Percentiles rank a stretch among this genome's conserved stretches.
phyloP scores from a whole-genome alignment of 2,888 invertebrate species.

The Orthosia incerta region DNA sequence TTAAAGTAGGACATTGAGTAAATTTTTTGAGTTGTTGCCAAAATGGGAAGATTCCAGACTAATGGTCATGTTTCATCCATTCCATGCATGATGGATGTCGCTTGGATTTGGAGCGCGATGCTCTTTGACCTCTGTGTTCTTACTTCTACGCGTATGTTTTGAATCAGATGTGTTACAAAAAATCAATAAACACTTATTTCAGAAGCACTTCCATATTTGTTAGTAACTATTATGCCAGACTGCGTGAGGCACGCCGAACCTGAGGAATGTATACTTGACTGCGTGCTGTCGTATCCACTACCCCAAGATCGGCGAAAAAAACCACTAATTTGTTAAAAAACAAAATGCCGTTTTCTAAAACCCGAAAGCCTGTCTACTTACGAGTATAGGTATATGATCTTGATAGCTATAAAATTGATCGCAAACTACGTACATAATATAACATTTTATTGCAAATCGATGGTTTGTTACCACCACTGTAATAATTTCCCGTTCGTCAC shows the following conservation, averaged over 20 bases:
- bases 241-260: too few species aligned
- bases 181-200: too few species aligned
- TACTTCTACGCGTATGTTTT: too few species aligned
- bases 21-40: conserved; percentile 42
- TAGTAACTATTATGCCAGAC: too few species aligned
- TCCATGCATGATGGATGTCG: not conserved
- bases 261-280: too few species aligned
- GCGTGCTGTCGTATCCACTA: too few species aligned
- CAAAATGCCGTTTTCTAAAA: not conserved
- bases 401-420: not conserved
- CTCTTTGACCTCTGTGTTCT: not conserved
- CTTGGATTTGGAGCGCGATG: not conserved
- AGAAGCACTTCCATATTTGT: too few species aligned
- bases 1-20: conserved; percentile 35
- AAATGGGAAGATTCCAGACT: conserved; percentile 36
- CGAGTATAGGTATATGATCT: not conserved
- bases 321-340: not conserved
- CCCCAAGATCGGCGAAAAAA: too few species aligned
- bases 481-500: conserved; percentile 36
- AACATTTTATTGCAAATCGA: conserved; percentile 10
- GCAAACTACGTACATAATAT: not conserved
- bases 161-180: too few species aligned
- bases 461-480: conserved; percentile 14
- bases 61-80: conserved; percentile 4
- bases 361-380: not conserved